A percentile compares a stretch with the other conserved stretches of the same genome.
These are phyloP conservation scores for Cisticola juncidis DNA, from an alignment of 2,113 vertebrate species.

Conservation along the genomic window DNA sequence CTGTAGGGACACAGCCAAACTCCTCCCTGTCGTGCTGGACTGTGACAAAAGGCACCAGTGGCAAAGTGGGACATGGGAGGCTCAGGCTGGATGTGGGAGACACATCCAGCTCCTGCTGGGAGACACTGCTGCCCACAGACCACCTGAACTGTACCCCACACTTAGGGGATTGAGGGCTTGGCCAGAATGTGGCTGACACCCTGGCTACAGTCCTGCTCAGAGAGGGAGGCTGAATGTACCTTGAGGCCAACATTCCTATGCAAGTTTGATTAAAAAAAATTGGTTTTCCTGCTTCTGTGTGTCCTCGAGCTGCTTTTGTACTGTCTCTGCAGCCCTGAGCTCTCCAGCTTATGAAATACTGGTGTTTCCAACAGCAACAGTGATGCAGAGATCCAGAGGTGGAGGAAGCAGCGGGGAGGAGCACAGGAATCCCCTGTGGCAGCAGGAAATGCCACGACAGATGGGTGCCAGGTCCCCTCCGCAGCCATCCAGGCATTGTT, in stretches of 20 bases:
- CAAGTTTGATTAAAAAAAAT: neutral
- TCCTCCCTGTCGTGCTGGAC: accelerated
- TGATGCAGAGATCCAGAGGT: neutral
- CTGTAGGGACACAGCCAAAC: neutral
- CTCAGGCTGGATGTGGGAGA: neutral
- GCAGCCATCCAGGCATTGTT: neutral
- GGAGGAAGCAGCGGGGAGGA: neutral
- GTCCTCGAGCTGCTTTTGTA: neutral
- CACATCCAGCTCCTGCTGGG: accelerated
- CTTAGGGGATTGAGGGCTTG: neutral
- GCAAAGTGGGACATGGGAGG: neutral
- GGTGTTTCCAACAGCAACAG: constrained; percentile 56
- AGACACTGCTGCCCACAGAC: neutral
- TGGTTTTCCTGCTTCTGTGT: neutral
- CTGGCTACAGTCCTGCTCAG: neutral
- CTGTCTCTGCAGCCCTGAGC: neutral
- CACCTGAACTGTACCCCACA: accelerated
- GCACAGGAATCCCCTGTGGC: neutral
- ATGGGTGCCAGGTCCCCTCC: neutral
- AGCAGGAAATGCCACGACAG: neutral
- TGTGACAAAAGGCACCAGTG: neutral
- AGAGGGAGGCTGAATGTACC: neutral
- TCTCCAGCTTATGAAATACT: neutral
- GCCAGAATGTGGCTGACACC: neutral
- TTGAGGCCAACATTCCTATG: neutral